Base-by-base conservation (phyloP, 2,888 invertebrate species). In the Dasysyrphus albostriatus region DNA sequence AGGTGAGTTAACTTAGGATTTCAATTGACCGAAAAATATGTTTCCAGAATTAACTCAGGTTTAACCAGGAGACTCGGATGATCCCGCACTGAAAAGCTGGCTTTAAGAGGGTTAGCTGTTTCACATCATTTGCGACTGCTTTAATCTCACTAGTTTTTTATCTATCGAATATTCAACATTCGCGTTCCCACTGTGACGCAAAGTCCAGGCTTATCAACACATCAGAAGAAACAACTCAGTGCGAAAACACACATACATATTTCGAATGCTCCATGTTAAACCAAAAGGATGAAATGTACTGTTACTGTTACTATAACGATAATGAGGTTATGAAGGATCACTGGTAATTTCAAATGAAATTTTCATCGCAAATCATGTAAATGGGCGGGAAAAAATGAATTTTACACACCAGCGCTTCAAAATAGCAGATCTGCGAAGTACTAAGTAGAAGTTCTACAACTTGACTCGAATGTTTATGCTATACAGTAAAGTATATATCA, bases 241-340 rank as follows among this genome's bases (percentile, higher is more conserved):
- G 32, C n/a, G 10, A 54, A 72, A 37, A 73, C 37, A 47, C 54
- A 65, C 37, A 51, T 1, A 16, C n/a, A 32, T 32, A 47, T 5
- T 44, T 32, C 8, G 6, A 10, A n/a, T 63, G 16, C 37, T 67
- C 69, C 56, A 72, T 61, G 72, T 29, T 39, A 44, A 67, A 49
- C 75, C 54, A 58, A 69, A 34, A 79, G 75, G 65, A 77, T 58
- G 47, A 63, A 47, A 47, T 67, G 51, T 49, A 39, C 47, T 47
- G 63, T 56, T 74, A 59, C 85, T 61, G 44, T 78, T 73, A 70
- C 78, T 61, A 47, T 78, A 63, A 78, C 83, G 78, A 83, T 87
- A 87, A 87, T 83, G 83, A 82, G 83, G 85, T 87, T 87, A 87
- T 82, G 83, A 87, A 78, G 83, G 77, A 87, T 87, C 74, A 74